Base-by-base conservation (phyloP, 1,140 invertebrate species). In the Aradophagus sp. region DNA sequence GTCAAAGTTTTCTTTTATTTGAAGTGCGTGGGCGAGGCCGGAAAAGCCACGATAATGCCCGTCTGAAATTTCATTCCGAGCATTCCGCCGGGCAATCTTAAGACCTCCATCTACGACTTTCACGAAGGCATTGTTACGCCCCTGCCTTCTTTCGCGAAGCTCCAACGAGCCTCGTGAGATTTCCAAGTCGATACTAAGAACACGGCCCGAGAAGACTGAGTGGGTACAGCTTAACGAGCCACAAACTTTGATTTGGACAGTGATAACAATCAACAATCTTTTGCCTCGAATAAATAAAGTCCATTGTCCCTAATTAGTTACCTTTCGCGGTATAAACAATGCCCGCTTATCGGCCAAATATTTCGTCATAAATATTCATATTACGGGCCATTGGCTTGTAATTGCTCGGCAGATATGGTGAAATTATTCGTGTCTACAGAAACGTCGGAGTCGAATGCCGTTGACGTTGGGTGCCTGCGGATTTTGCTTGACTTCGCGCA, bases 51-150 rank as follows among this genome's bases (percentile, higher is more conserved):
- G 38, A 56, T 52, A 63, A 70, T 63, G 52, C 27, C 32, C 48
- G 59, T 50, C 44, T 53, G 50, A 53, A 70, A 63, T 58, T 63
- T 65, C 39, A 61, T 61, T 59, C 48, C 35, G 39, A 65, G 42
- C 53, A 63, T 70, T 58, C 52, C 58, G 35, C 39, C 36, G 61
- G 36, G 55, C 61, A 66, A 72, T 65, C 55, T 72, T 55, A 56
- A 44, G 58, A 58, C 58, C 58, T 35, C 59, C 52, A 70, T 70
- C 67, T 56, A 70, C 41, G 63, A 68, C 61, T 71, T 71, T 65
- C 68, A 71, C 68, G 68, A 62, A 48, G 34, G 13, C 61, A 72
- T 72, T 62, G 69, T 72, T 72, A 72, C 62, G 68, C 56, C 55
- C 35, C 58, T 61, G 61, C 59, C 8, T 63, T 63, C 67, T 63